Evolutionary conservation across 1,140 invertebrate species (phyloP).

Genomic region (Solen grandis): DNA sequence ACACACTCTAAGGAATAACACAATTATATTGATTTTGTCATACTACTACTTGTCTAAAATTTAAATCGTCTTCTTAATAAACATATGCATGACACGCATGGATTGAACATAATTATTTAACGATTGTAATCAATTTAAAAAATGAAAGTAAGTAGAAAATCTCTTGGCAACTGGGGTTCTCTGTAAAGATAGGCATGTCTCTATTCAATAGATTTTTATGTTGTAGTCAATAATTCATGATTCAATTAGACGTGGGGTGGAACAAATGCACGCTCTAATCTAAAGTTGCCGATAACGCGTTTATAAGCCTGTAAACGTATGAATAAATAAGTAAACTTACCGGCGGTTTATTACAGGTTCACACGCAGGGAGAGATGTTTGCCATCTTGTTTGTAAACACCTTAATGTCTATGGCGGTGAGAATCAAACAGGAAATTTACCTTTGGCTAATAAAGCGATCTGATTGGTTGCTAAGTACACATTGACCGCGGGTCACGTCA

Average conservation of each 20-base stretch:
- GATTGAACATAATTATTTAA: no score
- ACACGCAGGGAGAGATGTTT: no score
- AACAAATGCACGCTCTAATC: background rate
- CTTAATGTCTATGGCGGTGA: conserved; percentile 8
- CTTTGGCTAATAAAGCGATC: conserved; percentile 6
- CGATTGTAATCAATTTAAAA: background rate
- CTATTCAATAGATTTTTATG: background rate
- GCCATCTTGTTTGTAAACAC: no score
- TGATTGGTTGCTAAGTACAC: conserved; percentile 58
- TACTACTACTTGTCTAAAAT: no score
- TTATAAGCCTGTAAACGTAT: background rate
- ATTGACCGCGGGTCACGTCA: no score
- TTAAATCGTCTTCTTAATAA: no score
- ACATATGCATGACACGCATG: no score
- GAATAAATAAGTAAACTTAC: conserved; percentile 44
- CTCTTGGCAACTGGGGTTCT: background rate
- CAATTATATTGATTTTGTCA: no score
- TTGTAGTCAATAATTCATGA: background rate
- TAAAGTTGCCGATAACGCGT: background rate
- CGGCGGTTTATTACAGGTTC: conserved; percentile 33
- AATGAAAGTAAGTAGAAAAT: background rate
- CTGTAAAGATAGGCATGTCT: background rate
- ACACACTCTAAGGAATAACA: no score
- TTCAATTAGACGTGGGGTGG: background rate
- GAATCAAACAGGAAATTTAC: conserved; percentile 29